phyloP scores from a whole-genome alignment of 2,797 vertebrate genomes.

The Spatula clypeata region DNA sequence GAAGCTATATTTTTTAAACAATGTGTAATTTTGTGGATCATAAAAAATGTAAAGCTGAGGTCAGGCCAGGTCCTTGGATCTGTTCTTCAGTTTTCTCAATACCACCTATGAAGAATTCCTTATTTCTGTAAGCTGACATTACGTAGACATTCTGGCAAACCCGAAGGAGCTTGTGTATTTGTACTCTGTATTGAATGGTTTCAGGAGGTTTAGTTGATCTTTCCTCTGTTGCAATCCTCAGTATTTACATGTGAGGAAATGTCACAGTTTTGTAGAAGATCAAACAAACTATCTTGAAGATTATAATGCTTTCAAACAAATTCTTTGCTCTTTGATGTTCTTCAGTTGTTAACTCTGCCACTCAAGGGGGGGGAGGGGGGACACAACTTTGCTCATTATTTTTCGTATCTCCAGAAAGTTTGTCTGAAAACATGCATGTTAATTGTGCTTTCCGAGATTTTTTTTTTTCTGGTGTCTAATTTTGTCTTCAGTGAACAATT shows the following conservation, averaged over 20 bases:
- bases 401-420: background rate
- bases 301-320: background rate
- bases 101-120: background rate
- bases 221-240: background rate
- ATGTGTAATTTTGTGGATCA: background rate
- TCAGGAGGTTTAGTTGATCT: background rate
- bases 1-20: background rate
- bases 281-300: background rate
- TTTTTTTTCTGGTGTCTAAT: background rate
- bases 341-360: background rate
- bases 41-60: background rate
- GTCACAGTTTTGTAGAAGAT: background rate
- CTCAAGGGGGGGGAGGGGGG: background rate
- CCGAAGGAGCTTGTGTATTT: background rate
- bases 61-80: background rate
- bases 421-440: background rate
- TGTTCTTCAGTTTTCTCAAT: background rate
- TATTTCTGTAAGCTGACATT: background rate
- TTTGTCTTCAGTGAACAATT: background rate
- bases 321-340: background rate
- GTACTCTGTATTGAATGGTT: background rate
- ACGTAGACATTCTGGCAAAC: fast-evolving
- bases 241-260: background rate
- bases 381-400: background rate
- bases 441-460: background rate